phyloP scores from a whole-genome alignment of 2,888 invertebrate species.

The Syritta pipiens region DNA sequence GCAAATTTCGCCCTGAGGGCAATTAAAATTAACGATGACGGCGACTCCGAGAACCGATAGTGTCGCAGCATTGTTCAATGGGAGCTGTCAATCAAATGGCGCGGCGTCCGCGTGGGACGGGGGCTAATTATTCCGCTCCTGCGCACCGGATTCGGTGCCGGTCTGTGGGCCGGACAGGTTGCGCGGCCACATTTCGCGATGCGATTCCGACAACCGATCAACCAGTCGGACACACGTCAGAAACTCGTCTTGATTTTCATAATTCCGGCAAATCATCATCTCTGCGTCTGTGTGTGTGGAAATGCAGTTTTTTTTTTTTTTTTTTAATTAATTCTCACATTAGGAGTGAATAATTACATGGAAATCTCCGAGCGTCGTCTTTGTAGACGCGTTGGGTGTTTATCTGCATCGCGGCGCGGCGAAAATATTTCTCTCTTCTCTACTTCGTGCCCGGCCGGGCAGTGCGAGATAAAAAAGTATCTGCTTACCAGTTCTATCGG shows the following conservation, averaged over 20 bases:
- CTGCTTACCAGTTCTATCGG: conserved; percentile 48
- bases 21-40: conserved; percentile 48
- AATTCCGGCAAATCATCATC: conserved; percentile 57
- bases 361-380: conserved; percentile 46
- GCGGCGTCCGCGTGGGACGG: conserved; percentile 1
- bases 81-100: conserved; percentile 59
- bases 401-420: too few relatives aligned
- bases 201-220: conserved; percentile 58
- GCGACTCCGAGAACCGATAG: too few relatives aligned
- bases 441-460: not conserved
- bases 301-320: not conserved
- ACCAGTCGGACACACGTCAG: conserved; percentile 59
- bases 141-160: conserved; percentile 20
- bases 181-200: conserved; percentile 30
- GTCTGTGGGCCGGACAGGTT: conserved; percentile 21
- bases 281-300: too few relatives aligned
- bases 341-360: conserved; percentile 64
- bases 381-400: too few relatives aligned
- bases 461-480: not conserved
- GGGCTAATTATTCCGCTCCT: conserved; percentile 31
- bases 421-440: too few relatives aligned
- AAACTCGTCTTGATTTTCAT: conserved; percentile 61
- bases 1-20: not conserved
- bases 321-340: conserved; percentile 67
- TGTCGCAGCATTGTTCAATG: conserved; percentile 44